Evolutionary conservation across 2,888 invertebrate genomes (phyloP).

Genomic region (Gibbula magus): DNA sequence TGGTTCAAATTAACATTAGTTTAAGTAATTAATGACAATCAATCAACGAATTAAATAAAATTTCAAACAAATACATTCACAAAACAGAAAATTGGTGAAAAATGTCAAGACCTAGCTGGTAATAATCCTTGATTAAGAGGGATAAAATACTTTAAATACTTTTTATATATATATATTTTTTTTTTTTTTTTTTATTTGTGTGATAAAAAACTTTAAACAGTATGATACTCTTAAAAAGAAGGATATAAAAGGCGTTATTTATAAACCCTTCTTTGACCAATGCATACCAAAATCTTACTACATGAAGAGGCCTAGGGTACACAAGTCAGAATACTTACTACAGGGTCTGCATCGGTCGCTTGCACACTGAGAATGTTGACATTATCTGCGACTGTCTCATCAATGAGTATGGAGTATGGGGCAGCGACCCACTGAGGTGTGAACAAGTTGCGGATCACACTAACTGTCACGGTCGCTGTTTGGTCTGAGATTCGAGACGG

Average conservation of each 20-base stretch:
- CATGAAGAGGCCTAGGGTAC: neutral
- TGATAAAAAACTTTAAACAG: no score
- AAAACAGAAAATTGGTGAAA: no score
- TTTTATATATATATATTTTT: neutral
- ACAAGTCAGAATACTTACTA: slow-evolving; percentile 45
- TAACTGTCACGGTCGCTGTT: slow-evolving; percentile 55
- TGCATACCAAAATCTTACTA: no score
- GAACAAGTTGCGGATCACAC: slow-evolving; percentile 60
- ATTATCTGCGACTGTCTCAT: slow-evolving; percentile 37
- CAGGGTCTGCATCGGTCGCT: slow-evolving; percentile 56
- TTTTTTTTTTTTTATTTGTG: no score
- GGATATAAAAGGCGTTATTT: no score
- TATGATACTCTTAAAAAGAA: no score
- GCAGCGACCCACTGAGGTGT: slow-evolving; percentile 54
- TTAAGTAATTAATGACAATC: no score
- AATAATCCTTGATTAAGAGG: no score
- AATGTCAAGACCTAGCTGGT: no score
- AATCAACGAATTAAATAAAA: neutral
- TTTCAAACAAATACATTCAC: neutral
- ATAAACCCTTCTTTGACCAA: no score
- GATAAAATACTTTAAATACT: no score
- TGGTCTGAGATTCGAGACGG: slow-evolving; percentile 43
- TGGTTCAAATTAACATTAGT: no score
- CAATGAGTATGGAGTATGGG: slow-evolving; percentile 40
- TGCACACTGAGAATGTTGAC: slow-evolving; percentile 44